These are phyloP conservation scores for Polydrusus cervinus DNA, from an alignment of 2,888 invertebrate genomes.

Conservation along the genomic window DNA sequence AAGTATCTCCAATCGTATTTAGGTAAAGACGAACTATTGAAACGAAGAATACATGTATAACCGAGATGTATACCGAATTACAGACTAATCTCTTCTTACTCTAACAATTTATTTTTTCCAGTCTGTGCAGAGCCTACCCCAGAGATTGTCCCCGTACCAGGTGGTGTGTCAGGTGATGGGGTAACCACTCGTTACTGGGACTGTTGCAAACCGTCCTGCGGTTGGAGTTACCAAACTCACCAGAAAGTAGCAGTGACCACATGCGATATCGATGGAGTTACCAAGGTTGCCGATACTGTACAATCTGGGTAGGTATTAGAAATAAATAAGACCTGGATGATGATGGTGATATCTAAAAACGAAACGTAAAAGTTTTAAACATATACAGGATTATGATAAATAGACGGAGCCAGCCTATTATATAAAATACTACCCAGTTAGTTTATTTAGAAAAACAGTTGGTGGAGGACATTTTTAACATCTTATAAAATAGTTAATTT, in stretches of 20 bases:
- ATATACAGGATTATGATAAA: too few species aligned
- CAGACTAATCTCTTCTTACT: background rate
- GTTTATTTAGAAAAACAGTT: too few species aligned
- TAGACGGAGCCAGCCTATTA: too few species aligned
- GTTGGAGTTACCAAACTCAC: constrained; percentile 54
- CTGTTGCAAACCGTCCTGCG: constrained; percentile 59
- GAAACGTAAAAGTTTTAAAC: too few species aligned
- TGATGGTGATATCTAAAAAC: too few species aligned
- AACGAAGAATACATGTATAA: too few species aligned
- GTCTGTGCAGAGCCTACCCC: constrained; percentile 28
- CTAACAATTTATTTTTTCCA: background rate
- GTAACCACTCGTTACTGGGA: constrained; percentile 59
- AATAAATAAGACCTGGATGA: background rate
- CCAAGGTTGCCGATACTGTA: constrained; percentile 42
- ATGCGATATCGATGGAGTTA: constrained; percentile 55
- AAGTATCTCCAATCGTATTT: too few species aligned
- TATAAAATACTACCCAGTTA: too few species aligned
- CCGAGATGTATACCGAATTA: too few species aligned
- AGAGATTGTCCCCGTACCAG: constrained; percentile 53
- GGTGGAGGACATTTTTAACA: too few species aligned
- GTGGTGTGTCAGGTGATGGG: constrained; percentile 54
- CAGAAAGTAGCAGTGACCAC: constrained; percentile 47
- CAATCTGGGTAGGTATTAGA: constrained; percentile 53
- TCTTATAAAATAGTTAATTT: too few species aligned
- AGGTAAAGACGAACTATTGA: too few species aligned